A percentile compares a stretch with the other conserved stretches of the same genome.
These are phyloP conservation scores for Caenorhabditis auriculariae DNA, from an alignment of 2,888 invertebrate genomes.

Conservation along the genomic window DNA sequence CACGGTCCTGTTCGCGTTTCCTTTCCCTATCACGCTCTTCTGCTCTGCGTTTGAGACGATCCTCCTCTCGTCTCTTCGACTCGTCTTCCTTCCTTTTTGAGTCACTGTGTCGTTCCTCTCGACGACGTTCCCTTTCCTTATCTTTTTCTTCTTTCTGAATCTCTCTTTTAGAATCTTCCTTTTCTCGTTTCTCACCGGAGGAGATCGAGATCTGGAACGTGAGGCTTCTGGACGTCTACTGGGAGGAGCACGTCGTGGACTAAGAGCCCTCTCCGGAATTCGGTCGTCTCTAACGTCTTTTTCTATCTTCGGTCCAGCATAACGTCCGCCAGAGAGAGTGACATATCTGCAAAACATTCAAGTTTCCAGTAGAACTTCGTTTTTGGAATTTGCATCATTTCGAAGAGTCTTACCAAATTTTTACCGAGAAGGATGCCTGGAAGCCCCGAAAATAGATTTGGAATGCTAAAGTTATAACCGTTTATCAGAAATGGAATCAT, in stretches of 20 bases:
- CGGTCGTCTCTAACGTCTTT: conserved; percentile 37
- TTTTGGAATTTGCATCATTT: too few species aligned
- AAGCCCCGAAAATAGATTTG: too few species aligned
- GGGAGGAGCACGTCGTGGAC: conserved; percentile 27
- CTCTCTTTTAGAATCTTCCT: conserved; percentile 25
- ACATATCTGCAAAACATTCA: conserved; percentile 25
- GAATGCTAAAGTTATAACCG: too few species aligned
- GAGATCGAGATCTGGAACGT: neutral
- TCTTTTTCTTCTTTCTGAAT: conserved; percentile 19
- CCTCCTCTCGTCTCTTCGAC: conserved; percentile 10
- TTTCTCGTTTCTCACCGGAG: conserved; percentile 16
- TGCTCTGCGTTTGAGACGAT: conserved; percentile 3
- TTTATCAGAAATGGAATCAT: too few species aligned
- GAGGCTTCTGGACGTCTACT: conserved; percentile 8
- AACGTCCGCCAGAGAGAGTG: conserved; percentile 31
- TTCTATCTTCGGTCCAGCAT: conserved; percentile 31
- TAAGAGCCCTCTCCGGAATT: conserved; percentile 23
- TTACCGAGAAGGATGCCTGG: too few species aligned
- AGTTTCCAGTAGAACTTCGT: too few species aligned
- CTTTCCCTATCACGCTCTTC: too few species aligned
- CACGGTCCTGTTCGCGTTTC: too few species aligned
- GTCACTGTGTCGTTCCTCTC: neutral
- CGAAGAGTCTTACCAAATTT: too few species aligned
- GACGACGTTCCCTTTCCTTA: conserved; percentile 17
- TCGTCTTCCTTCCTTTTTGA: too few species aligned